These are phyloP conservation scores for Eumaeus atala DNA, from an alignment of 1,140 invertebrate species.

Conservation along the genomic window DNA sequence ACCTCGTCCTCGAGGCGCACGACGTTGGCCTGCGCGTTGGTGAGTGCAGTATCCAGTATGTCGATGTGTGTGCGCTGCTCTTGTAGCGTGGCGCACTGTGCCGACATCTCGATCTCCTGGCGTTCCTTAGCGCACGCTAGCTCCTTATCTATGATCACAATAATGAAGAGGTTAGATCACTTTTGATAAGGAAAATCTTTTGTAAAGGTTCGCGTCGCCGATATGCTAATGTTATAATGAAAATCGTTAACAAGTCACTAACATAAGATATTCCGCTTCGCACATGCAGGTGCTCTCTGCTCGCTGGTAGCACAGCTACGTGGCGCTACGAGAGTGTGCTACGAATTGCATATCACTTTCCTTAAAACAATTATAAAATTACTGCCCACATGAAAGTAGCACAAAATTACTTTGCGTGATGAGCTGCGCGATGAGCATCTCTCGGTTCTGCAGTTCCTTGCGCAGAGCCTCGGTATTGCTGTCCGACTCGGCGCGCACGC, in stretches of 20 bases:
- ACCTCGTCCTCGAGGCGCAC: constrained; percentile 92
- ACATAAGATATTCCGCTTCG: no score
- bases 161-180: no score
- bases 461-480: constrained; percentile 77
- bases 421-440: constrained; percentile 89
- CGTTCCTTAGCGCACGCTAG: constrained; percentile 88
- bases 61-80: constrained; percentile 95
- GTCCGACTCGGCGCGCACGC: constrained; percentile 54
- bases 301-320: no score
- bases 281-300: no score
- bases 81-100: constrained; percentile 90
- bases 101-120: constrained; percentile 92
- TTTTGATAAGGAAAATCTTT: no score
- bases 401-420: constrained; percentile 84
- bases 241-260: no score
- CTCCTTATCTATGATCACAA: constrained; percentile 83
- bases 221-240: no score
- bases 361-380: not conserved
- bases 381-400: no score
- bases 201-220: no score
- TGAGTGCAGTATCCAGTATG: constrained; percentile 92
- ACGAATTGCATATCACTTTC: not conserved
- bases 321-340: no score
- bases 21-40: constrained; percentile 92
- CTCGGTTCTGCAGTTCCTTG: constrained; percentile 85